These are phyloP conservation scores for Elysia crispata DNA, from an alignment of 2,888 invertebrate species.

Conservation along the genomic window DNA sequence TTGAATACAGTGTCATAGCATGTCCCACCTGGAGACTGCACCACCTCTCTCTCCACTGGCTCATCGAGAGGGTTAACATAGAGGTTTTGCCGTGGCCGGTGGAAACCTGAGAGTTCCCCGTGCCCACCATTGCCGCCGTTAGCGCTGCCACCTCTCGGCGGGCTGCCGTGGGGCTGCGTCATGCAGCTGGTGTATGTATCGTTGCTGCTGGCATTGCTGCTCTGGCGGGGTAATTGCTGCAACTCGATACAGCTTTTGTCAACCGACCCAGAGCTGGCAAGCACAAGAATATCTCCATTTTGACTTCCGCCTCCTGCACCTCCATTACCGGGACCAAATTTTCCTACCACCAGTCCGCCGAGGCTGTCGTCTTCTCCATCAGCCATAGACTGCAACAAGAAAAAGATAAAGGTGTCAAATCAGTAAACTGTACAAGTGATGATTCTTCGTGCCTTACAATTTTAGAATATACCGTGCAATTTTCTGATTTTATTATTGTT, in stretches of 20 bases:
- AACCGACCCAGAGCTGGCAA: constrained; percentile 24
- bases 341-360: constrained; percentile 20
- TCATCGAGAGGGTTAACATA: constrained; percentile 76
- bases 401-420: no score
- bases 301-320: no score
- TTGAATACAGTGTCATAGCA: constrained; percentile 49
- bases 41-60: constrained; percentile 50
- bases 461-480: no score
- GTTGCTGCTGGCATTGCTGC: constrained; percentile 84
- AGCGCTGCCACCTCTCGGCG: constrained; percentile 53
- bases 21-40: constrained; percentile 47
- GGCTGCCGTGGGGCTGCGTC: constrained; percentile 86
- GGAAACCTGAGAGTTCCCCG: constrained; percentile 6
- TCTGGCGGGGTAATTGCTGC: constrained; percentile 70
- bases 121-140: constrained; percentile 42
- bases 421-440: no score
- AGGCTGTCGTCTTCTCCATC: constrained; percentile 37
- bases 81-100: constrained; percentile 66
- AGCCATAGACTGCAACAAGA: neutral
- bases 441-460: no score
- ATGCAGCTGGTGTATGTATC: constrained; percentile 98
- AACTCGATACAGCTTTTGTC: constrained; percentile 71
- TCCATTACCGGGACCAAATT: neutral
- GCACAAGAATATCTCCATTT: no score
- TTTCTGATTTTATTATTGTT: no score